A percentile compares a stretch with the other conserved stretches of the same genome.
Conservation (phyloP, 92 coral and sea anemone species). For the Zoanthus sansibaricus region DNA sequence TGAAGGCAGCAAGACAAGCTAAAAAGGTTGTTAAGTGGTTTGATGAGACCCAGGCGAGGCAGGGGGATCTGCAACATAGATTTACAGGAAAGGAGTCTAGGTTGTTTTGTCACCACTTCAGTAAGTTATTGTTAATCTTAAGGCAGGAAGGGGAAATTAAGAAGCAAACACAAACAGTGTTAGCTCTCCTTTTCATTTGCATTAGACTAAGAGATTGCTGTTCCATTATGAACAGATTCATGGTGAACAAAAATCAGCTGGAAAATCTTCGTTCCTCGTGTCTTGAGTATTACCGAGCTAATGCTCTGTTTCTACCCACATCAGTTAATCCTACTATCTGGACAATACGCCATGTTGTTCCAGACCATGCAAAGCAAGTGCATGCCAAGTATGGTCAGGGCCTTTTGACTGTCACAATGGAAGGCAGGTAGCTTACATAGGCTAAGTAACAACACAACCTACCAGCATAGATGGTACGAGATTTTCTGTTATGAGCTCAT, state of each 20-base stretch:
- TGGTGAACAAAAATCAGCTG: slow-evolving; percentile 42
- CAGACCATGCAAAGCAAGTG: slow-evolving; percentile 62
- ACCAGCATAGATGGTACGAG: slow-evolving; percentile 67
- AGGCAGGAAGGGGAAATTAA: slow-evolving; percentile 53
- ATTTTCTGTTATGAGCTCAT: slow-evolving; percentile 63
- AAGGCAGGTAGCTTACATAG: slow-evolving; percentile 66
- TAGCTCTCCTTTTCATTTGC: slow-evolving; percentile 57
- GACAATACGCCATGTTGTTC: slow-evolving; percentile 68
- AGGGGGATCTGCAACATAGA: slow-evolving; percentile 53
- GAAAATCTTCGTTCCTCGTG: slow-evolving; percentile 46
- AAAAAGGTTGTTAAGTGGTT: slow-evolving; percentile 63
- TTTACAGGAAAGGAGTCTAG: slow-evolving; percentile 70
- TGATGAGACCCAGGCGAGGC: slow-evolving; percentile 65
- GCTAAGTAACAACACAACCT: slow-evolving; percentile 59
- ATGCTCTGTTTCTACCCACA: slow-evolving; percentile 50
- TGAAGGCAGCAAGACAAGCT: slow-evolving; percentile 63
- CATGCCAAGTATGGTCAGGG: slow-evolving; percentile 60
- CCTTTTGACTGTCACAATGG: slow-evolving; percentile 67
- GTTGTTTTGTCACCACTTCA: slow-evolving; percentile 62
- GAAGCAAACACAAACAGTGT: slow-evolving; percentile 63
- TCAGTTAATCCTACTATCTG: slow-evolving; percentile 63
- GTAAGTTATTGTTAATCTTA: slow-evolving; percentile 48
- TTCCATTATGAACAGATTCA: slow-evolving; percentile 54
- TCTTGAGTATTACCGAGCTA: slow-evolving; percentile 61
- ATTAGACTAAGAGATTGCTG: slow-evolving; percentile 53